A percentile compares a stretch with the other conserved stretches of the same genome.
These are phyloP conservation scores for Ischnus inquisitorius DNA, from an alignment of 2,888 invertebrate genomes.

Conservation along the genomic window DNA sequence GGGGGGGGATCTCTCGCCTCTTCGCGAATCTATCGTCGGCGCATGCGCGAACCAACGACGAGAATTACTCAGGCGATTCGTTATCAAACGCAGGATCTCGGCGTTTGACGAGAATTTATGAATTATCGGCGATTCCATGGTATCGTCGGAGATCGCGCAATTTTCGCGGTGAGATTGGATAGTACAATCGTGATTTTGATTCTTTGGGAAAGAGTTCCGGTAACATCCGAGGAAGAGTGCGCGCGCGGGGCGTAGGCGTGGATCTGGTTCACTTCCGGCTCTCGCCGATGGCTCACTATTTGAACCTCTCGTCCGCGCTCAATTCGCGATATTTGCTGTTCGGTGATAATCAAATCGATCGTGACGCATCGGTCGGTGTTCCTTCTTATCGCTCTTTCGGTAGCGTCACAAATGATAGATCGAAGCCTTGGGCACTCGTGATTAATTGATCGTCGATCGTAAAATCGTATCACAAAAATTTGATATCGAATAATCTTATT, in stretches of 20 bases:
- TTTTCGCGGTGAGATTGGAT: neutral
- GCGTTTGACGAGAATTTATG: neutral
- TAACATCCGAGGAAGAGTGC: conserved; percentile 71
- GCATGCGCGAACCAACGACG: conserved; percentile 71
- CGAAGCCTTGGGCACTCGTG: neutral
- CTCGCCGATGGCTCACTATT: conserved; percentile 28
- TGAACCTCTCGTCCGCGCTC: conserved; percentile 1
- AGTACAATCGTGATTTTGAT: conserved; percentile 32
- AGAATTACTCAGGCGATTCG: conserved; percentile 20
- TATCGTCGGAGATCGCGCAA: neutral
- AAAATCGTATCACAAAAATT: neutral
- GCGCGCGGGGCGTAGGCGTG: conserved; percentile 70
- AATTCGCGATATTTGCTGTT: neutral
- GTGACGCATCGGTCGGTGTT: neutral
- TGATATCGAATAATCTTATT: neutral
- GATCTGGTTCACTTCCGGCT: conserved; percentile 59
- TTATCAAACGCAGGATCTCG: neutral
- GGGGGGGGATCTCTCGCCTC: conserved; percentile 23
- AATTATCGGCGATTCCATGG: neutral
- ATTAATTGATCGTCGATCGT: neutral
- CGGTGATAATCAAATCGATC: neutral
- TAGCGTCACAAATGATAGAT: neutral
- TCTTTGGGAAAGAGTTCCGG: conserved; percentile 48
- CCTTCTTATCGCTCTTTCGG: neutral
- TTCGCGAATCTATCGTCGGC: conserved; percentile 37